These are phyloP conservation scores for Clanis bilineata DNA, from an alignment of 2,888 invertebrate genomes.

Conservation along the genomic window DNA sequence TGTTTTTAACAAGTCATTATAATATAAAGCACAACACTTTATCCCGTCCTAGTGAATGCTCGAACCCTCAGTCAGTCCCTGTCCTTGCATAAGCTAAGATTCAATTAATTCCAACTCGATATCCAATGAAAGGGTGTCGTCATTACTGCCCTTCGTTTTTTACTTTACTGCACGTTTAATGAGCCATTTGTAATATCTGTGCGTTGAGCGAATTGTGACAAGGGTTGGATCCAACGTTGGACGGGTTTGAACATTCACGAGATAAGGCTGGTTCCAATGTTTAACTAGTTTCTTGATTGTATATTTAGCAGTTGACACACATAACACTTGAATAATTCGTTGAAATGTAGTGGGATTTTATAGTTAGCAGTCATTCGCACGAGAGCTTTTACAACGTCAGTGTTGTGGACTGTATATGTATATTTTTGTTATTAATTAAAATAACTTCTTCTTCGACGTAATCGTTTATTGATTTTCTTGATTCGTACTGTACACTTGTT, in stretches of 20 bases:
- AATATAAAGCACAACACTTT: background rate
- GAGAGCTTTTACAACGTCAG: too few relatives aligned
- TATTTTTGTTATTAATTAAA: too few relatives aligned
- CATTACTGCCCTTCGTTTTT: slow-evolving; percentile 6
- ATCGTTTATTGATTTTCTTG: too few relatives aligned
- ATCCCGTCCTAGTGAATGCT: background rate
- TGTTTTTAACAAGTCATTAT: too few relatives aligned
- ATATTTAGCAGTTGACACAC: background rate
- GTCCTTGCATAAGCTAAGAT: background rate
- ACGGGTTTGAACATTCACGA: background rate
- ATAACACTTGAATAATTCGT: background rate
- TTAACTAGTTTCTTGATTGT: background rate
- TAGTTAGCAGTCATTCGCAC: too few relatives aligned
- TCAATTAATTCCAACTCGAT: slow-evolving; percentile 9
- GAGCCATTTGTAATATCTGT: slow-evolving; percentile 2
- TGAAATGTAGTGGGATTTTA: too few relatives aligned
- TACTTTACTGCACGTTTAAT: slow-evolving; percentile 7
- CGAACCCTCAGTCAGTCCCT: background rate
- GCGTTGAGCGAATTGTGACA: background rate
- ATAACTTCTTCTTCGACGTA: too few relatives aligned
- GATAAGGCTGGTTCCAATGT: background rate
- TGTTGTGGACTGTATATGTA: too few relatives aligned
- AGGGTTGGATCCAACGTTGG: background rate
- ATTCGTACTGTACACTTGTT: too few relatives aligned
- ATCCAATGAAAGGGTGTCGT: slow-evolving; percentile 7